Evolutionary conservation across 2,113 vertebrate genomes (phyloP).

Genomic region (Nibea albiflora): DNA sequence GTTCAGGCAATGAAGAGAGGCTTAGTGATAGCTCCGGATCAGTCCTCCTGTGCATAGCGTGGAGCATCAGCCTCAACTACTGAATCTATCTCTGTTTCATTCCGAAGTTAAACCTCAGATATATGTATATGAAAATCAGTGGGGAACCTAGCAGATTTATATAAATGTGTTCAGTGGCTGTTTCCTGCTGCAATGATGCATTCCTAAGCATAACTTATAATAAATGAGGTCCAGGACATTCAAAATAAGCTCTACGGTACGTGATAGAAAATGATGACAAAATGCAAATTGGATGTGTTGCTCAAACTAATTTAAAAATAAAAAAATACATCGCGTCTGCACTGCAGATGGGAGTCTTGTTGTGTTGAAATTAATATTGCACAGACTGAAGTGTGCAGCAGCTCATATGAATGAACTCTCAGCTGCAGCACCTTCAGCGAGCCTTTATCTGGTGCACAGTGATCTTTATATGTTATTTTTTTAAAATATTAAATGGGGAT

Average conservation of each 20-base stretch:
- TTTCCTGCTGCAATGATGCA: neutral
- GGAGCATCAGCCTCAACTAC: slow-evolving; percentile 9
- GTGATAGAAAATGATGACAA: neutral
- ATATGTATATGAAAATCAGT: too few species aligned
- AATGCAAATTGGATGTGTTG: neutral
- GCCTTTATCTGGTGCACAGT: neutral
- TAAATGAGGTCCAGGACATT: neutral
- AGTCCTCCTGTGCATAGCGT: slow-evolving; percentile 35
- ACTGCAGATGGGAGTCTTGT: neutral
- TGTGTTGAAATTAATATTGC: neutral
- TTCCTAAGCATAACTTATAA: neutral
- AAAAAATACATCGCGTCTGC: neutral
- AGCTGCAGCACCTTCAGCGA: neutral
- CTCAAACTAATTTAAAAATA: slow-evolving; percentile 2
- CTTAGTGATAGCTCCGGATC: slow-evolving; percentile 59
- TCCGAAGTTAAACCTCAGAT: neutral
- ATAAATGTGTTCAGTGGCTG: neutral
- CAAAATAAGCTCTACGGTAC: neutral
- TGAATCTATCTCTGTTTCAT: slow-evolving; percentile 2
- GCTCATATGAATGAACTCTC: neutral
- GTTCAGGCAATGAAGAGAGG: slow-evolving; percentile 24
- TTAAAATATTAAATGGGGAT: too few species aligned
- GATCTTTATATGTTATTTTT: neutral
- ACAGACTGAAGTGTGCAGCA: neutral
- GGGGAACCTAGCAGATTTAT: too few species aligned